Conservation (phyloP, 2,888 invertebrate genomes). For the Chesias legatella region DNA sequence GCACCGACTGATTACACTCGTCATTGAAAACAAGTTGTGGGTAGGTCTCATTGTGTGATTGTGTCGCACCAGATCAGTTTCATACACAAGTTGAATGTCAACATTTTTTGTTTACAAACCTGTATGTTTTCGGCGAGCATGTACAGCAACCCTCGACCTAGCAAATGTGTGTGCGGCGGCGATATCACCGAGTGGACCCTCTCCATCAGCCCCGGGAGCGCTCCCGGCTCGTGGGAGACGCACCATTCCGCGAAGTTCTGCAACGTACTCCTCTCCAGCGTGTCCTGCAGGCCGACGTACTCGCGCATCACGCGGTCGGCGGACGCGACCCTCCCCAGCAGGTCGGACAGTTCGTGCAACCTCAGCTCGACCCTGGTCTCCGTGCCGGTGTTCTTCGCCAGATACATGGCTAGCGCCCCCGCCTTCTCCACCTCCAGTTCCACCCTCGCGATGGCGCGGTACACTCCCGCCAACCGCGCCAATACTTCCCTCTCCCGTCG, state of each 20-base stretch:
- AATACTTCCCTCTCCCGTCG: conserved; percentile 82
- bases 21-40: conserved; percentile 17
- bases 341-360: conserved; percentile 82
- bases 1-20: conserved; percentile 11
- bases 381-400: conserved; percentile 61
- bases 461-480: conserved; percentile 57
- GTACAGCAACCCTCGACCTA: conserved; percentile 70
- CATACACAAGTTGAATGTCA: neutral
- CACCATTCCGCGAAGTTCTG: conserved; percentile 85
- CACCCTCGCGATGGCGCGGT: conserved; percentile 52
- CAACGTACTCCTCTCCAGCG: conserved; percentile 83
- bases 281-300: conserved; percentile 74
- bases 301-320: conserved; percentile 81
- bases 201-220: conserved; percentile 83
- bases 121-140: conserved; percentile 57
- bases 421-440: conserved; percentile 54
- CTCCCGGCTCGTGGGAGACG: conserved; percentile 83
- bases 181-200: conserved; percentile 83
- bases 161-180: conserved; percentile 63
- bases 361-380: conserved; percentile 78
- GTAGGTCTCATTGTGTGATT: conserved; percentile 14
- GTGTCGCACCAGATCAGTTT: neutral
- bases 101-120: conserved; percentile 38
- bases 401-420: conserved; percentile 44
- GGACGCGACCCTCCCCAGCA: conserved; percentile 80